Conservation (phyloP, 2,797 vertebrate species). For the Buphagus erythrorhynchus region DNA sequence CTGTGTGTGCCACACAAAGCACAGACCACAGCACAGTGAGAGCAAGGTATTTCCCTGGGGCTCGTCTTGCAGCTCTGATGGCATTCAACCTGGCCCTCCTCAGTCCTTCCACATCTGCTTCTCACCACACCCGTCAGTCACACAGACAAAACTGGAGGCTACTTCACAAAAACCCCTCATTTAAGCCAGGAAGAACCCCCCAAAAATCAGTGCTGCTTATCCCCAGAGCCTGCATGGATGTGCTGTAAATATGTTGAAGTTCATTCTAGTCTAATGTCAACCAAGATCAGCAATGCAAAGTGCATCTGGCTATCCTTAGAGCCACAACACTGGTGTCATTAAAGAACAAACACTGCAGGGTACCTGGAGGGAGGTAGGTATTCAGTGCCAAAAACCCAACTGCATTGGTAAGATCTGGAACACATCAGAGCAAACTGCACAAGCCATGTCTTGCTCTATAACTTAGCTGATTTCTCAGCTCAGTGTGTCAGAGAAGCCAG, state of each 20-base stretch:
- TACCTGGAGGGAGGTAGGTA: neutral
- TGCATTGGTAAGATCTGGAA: neutral
- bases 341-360: neutral
- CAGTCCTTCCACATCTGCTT: neutral
- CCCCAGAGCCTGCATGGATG: neutral
- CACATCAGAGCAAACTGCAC: neutral
- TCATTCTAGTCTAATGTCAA: neutral
- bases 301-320: neutral
- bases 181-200: neutral
- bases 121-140: neutral
- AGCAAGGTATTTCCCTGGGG: neutral
- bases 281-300: neutral
- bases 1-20: conserved; percentile 29
- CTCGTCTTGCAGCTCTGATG: neutral
- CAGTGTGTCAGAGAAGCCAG: neutral
- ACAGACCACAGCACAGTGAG: neutral
- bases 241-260: neutral
- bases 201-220: neutral
- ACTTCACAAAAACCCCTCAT: neutral
- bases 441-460: neutral
- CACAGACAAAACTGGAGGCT: neutral
- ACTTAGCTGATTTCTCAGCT: neutral
- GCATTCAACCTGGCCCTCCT: neutral
- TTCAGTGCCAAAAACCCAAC: neutral
- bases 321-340: neutral